Evolutionary conservation across 1,140 invertebrate species (phyloP), one percentile per base, ranked within the genome.

Genomic region (Monomorium pharaonis): DNA sequence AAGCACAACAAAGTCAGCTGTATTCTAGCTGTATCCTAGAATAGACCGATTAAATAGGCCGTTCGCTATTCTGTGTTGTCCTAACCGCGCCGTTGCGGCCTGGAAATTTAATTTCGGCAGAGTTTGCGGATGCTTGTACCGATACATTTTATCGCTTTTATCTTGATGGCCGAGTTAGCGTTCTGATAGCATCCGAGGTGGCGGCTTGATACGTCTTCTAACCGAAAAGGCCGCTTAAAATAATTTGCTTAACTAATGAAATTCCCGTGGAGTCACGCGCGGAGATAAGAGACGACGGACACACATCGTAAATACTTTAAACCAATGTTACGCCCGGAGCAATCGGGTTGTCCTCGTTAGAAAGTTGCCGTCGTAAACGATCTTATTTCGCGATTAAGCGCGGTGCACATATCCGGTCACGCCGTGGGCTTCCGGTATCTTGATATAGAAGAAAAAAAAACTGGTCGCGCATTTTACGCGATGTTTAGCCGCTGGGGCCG

Each of bases 131-230:
- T 54, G 78, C 78, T 81, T 33, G 2, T 51, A 72, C 27, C 67
- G 27, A 83, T 83, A 72, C 60, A 42, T 74, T 83, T 72, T 74
- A 74, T 72, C 78, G 51, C 27, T 58, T 72, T 72, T 83, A 83
- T 83, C 78, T 81, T 44, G 24, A 16, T 72, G 69, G n/a, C 65
- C 65, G 37, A 56, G 65, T 72, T 81, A 44, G 37, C 51, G 16
- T 24, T 70, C 21, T 7, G 33, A 42, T 60, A 18, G 21, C 33
- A 1, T 27, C 9, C 56, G 5, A 10, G 18, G n/a, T 18, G 5
- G 24, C 37, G 10, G 49, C 24, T 33, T 24, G 51, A 74, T 58
- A 33, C 37, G 42, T 83, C 67, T 83, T 33, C 16, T 12, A 63
- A 51, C 58, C 16, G 69, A 84, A 62, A 62, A 60, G 74, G 21